A percentile compares a stretch with the other conserved stretches of the same genome.
phyloP scores from a whole-genome alignment of 2,113 vertebrate species.

The Callaeas wilsoni region DNA sequence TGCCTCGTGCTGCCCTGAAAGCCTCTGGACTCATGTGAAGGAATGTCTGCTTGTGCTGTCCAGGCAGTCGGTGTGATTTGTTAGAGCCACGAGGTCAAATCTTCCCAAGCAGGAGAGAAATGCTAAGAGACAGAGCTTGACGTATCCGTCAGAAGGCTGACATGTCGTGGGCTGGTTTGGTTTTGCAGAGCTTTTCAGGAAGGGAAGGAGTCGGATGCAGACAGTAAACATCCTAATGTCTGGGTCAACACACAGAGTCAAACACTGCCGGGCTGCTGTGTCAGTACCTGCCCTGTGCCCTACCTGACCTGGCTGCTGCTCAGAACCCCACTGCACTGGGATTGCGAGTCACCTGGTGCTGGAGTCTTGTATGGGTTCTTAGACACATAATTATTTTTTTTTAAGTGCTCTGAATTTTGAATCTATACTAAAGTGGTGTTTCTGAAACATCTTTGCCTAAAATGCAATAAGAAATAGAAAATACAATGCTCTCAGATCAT shows the following conservation, averaged over 20 bases:
- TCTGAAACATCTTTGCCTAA: not conserved
- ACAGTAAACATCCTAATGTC: slow-evolving; percentile 13
- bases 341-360: not conserved
- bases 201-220: not conserved
- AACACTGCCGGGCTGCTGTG: not conserved
- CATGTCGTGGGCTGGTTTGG: not conserved
- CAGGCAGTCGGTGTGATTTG: not conserved
- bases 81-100: not conserved
- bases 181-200: not conserved
- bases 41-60: not conserved
- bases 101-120: not conserved
- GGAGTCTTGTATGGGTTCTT: not conserved
- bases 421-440: not conserved
- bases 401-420: not conserved
- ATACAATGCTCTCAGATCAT: not conserved
- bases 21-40: not conserved
- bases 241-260: not conserved
- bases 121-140: not conserved
- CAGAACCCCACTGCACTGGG: not conserved
- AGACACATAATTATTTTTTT: not conserved
- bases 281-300: not conserved
- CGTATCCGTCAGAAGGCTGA: not conserved
- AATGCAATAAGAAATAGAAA: not conserved
- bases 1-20: not conserved
- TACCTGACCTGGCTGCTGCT: not conserved